These are phyloP conservation scores for Drosophila obscura DNA, from an alignment of 1,140 invertebrate species.

Conservation along the genomic window DNA sequence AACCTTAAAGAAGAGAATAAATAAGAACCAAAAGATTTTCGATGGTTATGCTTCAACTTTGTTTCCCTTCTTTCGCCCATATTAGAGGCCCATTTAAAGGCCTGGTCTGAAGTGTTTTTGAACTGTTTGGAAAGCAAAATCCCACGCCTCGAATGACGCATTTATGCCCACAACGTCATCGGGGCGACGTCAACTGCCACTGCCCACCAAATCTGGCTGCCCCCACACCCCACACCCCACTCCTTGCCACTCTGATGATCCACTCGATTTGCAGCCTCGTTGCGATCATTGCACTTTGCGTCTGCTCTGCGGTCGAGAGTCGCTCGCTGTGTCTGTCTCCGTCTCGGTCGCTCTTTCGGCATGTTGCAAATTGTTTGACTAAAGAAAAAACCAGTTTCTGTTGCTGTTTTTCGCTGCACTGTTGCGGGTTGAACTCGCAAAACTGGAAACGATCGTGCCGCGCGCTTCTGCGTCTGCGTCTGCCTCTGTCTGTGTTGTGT, in stretches of 20 bases:
- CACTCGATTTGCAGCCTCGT: conserved; percentile 55
- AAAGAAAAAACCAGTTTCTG: conserved; percentile 61
- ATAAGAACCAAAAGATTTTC: no score
- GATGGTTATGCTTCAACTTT: no score
- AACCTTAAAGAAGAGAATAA: no score
- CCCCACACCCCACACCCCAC: conserved; percentile 12
- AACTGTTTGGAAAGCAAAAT: conserved; percentile 19
- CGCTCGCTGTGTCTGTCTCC: not conserved
- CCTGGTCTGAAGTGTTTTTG: conserved; percentile 12
- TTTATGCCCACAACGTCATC: conserved; percentile 35
- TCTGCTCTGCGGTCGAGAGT: conserved; percentile 30
- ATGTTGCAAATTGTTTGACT: conserved; percentile 71
- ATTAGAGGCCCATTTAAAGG: conserved; percentile 18
- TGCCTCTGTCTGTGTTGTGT: conserved; percentile 29
- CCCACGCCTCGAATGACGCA: conserved; percentile 54
- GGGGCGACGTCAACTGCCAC: conserved; percentile 18
- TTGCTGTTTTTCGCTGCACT: conserved; percentile 8
- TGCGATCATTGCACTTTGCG: conserved; percentile 79
- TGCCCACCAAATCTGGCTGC: conserved; percentile 41
- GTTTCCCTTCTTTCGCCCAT: not conserved
- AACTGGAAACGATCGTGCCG: conserved; percentile 39
- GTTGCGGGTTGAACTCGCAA: conserved; percentile 34
- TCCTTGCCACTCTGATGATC: not conserved
- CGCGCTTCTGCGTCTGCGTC: conserved; percentile 21
- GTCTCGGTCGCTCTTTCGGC: conserved; percentile 6